These are phyloP conservation scores for Arvicanthis niloticus DNA, from an alignment of 2,113 vertebrate genomes.

Conservation along the genomic window DNA sequence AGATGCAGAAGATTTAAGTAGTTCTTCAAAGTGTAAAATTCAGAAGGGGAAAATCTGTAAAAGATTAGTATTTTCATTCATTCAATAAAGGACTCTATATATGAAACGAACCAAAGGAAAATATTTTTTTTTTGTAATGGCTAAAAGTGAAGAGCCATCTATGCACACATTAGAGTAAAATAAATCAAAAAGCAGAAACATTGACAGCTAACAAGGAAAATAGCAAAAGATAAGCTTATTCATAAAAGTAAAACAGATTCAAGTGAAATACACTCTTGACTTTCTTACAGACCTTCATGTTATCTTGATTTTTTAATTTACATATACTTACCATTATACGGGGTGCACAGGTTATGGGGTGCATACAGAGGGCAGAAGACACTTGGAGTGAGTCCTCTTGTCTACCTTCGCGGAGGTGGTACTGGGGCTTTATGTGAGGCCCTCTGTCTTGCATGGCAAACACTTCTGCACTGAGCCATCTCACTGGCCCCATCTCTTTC, in stretches of 20 bases:
- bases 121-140: not conserved
- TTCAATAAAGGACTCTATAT: not conserved
- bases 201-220: not conserved
- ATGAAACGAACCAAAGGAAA: not conserved
- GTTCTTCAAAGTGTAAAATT: not conserved
- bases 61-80: constrained; percentile 3
- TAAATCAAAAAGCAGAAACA: not conserved
- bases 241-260: not conserved
- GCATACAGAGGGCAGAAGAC: not conserved
- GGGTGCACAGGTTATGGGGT: not conserved
- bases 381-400: not conserved
- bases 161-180: not conserved
- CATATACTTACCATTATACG: not conserved
- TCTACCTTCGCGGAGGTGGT: not conserved
- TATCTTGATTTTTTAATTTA: not conserved
- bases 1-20: not conserved
- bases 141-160: not conserved
- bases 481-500: not conserved
- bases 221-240: not conserved
- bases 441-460: not conserved
- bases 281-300: not conserved
- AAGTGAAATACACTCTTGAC: not conserved
- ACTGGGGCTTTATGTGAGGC: not conserved
- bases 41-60: not conserved
- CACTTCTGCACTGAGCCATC: not conserved